Evolutionary conservation across 2,888 invertebrate species (phyloP).

Genomic region (Drosophila ustulata): DNA sequence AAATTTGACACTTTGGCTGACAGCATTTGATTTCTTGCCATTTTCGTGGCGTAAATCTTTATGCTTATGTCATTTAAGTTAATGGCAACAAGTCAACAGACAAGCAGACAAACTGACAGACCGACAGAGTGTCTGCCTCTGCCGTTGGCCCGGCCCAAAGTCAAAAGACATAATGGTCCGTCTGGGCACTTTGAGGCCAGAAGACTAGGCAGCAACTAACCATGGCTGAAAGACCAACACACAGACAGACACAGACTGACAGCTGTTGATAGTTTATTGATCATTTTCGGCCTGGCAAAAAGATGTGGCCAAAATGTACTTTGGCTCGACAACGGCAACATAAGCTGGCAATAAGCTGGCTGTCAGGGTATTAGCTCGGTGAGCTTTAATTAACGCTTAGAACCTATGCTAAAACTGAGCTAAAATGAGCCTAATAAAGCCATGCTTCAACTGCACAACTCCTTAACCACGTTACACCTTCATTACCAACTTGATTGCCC

Average conservation of each 20-base stretch:
- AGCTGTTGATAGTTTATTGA: constrained; percentile 62
- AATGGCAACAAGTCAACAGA: constrained; percentile 65
- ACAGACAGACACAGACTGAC: constrained; percentile 33
- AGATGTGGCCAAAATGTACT: constrained; percentile 26
- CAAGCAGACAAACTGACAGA: constrained; percentile 19
- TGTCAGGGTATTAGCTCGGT: constrained; percentile 15
- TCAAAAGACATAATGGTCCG: constrained; percentile 37
- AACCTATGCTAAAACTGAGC: constrained; percentile 25
- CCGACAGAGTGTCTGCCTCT: background rate
- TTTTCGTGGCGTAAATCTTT: constrained; percentile 67
- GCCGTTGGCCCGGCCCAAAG: constrained; percentile 21
- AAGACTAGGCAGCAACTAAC: constrained; percentile 22
- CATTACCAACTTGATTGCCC: constrained; percentile 25
- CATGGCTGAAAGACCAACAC: constrained; percentile 7
- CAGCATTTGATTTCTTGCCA: constrained; percentile 67
- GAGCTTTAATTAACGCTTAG: constrained; percentile 38
- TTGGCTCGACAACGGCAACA: background rate
- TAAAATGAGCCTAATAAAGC: constrained; percentile 17
- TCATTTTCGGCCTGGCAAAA: constrained; percentile 33
- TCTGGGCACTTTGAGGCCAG: constrained; percentile 37
- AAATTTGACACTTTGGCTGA: constrained; percentile 81
- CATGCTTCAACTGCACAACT: background rate
- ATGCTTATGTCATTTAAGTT: constrained; percentile 82
- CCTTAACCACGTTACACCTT: constrained; percentile 21
- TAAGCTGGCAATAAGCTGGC: constrained; percentile 22